These are phyloP conservation scores for Tribolium castaneum DNA, from an alignment of 1,140 invertebrate genomes.

Conservation along the genomic window DNA sequence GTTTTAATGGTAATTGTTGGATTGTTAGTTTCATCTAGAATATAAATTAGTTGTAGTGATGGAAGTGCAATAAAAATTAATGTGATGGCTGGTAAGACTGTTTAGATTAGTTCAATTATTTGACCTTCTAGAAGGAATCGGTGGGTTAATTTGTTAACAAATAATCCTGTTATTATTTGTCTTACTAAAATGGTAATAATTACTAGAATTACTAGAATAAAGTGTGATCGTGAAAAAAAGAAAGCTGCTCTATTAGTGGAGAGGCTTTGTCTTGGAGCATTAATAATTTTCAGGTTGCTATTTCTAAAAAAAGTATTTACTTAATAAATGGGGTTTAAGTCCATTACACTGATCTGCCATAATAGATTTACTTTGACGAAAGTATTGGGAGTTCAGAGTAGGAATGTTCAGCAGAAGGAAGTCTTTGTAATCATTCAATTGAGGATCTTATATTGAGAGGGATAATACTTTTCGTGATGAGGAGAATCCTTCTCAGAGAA, in stretches of 20 bases:
- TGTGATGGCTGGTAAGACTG: constrained; percentile 70
- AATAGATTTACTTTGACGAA: constrained; percentile 66
- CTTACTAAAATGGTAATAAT: constrained; percentile 70
- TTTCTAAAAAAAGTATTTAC: constrained; percentile 46
- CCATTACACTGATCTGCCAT: constrained; percentile 62
- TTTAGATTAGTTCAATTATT: constrained; percentile 74
- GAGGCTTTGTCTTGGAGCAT: constrained; percentile 59
- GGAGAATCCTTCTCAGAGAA: constrained; percentile 66
- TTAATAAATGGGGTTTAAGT: too few species aligned
- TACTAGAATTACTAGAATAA: constrained; percentile 69
- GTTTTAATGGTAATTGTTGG: constrained; percentile 69
- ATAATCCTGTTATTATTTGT: constrained; percentile 68
- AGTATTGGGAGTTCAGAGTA: constrained; percentile 69
- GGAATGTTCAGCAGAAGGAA: constrained; percentile 69
- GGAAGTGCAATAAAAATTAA: constrained; percentile 74
- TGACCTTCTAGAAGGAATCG: constrained; percentile 67
- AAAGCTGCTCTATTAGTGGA: constrained; percentile 71
- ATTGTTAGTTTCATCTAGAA: constrained; percentile 71
- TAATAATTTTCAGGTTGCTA: constrained; percentile 60
- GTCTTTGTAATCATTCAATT: constrained; percentile 71
- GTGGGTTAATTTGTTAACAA: constrained; percentile 66
- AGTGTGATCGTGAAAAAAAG: constrained; percentile 71
- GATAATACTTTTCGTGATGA: constrained; percentile 63
- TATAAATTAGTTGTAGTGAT: constrained; percentile 70
- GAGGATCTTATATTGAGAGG: constrained; percentile 64